Percentiles rank a stretch among this genome's conserved stretches.
phyloP scores from a whole-genome alignment of 2,888 invertebrate species.

The Nymphalis c-album region DNA sequence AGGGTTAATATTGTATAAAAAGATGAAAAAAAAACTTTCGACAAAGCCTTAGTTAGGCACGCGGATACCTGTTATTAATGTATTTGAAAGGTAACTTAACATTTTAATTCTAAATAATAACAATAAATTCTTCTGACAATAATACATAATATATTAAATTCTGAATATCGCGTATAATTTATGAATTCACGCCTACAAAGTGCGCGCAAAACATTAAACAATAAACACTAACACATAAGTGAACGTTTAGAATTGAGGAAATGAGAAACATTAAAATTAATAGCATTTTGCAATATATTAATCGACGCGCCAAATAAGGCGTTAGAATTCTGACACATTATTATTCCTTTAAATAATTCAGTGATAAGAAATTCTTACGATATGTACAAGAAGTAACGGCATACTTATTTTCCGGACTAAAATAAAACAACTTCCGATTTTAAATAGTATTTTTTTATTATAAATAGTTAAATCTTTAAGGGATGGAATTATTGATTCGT shows the following conservation, averaged over 20 bases:
- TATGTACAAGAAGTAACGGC: no score
- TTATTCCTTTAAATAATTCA: background rate
- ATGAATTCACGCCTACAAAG: conserved; percentile 2
- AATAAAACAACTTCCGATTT: no score
- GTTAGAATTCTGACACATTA: background rate
- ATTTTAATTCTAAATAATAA: background rate
- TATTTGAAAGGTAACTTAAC: no score
- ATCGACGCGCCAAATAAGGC: conserved; percentile 4
- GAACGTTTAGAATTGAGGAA: conserved; percentile 10
- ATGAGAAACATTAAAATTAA: conserved; percentile 13
- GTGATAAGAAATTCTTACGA: background rate
- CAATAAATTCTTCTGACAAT: background rate
- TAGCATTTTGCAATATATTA: conserved; percentile 8
- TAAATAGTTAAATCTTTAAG: no score
- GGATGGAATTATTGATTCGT: no score
- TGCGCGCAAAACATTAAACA: background rate
- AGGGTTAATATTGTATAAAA: no score
- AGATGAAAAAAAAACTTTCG: no score
- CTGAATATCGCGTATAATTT: background rate
- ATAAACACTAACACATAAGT: background rate
- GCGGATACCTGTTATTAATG: no score
- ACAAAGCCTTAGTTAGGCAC: no score
- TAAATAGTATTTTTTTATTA: no score
- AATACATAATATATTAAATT: background rate
- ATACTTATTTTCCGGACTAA: no score